Evolutionary conservation across 2,113 vertebrate species (phyloP).

Genomic region (Nothobranchius kuhntae): DNA sequence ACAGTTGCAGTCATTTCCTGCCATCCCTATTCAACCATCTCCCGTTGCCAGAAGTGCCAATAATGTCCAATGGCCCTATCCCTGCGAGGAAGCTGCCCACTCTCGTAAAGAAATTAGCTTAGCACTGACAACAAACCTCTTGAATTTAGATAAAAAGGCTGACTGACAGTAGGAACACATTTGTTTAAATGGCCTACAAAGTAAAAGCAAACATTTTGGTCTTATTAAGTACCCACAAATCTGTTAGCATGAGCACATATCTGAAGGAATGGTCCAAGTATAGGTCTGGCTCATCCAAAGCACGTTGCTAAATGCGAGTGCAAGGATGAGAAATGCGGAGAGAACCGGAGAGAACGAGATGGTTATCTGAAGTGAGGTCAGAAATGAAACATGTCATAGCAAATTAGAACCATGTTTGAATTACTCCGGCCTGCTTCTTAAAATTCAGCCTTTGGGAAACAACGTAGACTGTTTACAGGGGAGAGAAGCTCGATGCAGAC

Average conservation of each 20-base stretch:
- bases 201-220: conserved; percentile 66
- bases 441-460: conserved; percentile 44
- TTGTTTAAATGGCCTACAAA: conserved; percentile 59
- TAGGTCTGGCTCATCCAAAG: conserved; percentile 54
- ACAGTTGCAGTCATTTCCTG: conserved; percentile 75
- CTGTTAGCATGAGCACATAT: conserved; percentile 46
- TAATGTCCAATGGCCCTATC: conserved; percentile 50
- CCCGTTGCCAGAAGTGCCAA: conserved; percentile 44
- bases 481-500: conserved; percentile 35
- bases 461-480: conserved; percentile 37
- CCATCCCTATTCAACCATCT: conserved; percentile 55
- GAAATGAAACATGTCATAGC: conserved; percentile 85
- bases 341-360: conserved; percentile 70
- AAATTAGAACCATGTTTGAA: conserved; percentile 85
- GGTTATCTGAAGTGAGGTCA: conserved; percentile 82
- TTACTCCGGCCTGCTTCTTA: conserved; percentile 74
- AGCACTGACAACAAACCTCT: conserved; percentile 29
- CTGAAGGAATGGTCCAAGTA: conserved; percentile 42
- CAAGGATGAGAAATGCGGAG: conserved; percentile 38
- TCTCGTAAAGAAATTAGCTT: conserved; percentile 14
- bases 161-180: conserved; percentile 28
- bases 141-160: conserved; percentile 37
- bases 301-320: conserved; percentile 38
- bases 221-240: conserved; percentile 55
- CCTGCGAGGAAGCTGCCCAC: background rate